These are phyloP conservation scores for Trachymyrmex cornetzi DNA, from an alignment of 1,140 invertebrate genomes.

Conservation along the genomic window DNA sequence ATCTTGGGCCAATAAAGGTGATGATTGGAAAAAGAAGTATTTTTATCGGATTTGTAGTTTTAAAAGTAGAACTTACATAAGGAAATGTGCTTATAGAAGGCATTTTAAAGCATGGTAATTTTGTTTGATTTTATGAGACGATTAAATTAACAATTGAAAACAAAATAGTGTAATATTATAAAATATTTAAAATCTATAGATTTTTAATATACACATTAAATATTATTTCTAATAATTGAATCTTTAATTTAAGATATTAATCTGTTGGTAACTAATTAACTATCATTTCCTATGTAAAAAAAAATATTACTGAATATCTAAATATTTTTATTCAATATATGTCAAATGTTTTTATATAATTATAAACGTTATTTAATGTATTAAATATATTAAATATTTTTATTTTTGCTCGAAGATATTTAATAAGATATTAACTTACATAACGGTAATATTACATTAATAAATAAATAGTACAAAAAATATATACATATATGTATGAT, in stretches of 20 bases:
- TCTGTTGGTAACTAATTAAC: too few relatives aligned
- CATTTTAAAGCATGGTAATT: not conserved
- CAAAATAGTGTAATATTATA: not conserved
- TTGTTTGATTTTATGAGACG: not conserved
- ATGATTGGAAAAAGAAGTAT: not conserved
- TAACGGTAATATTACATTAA: not conserved
- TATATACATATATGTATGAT: too few relatives aligned
- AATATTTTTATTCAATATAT: not conserved
- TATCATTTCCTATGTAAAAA: too few relatives aligned
- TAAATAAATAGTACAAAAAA: not conserved
- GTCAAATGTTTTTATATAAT: too few relatives aligned
- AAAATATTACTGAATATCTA: not conserved
- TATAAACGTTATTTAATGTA: not conserved
- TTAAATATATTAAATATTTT: conserved; percentile 1
- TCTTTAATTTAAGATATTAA: not conserved
- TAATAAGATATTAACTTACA: not conserved
- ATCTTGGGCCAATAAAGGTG: not conserved
- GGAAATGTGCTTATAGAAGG: too few relatives aligned
- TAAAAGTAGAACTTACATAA: not conserved
- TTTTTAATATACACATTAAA: too few relatives aligned
- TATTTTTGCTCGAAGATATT: not conserved
- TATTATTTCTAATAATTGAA: too few relatives aligned
- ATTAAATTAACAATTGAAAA: conserved; percentile 3
- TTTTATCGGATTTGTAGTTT: not conserved
- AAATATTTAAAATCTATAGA: too few relatives aligned